These are phyloP conservation scores for Bradysia coprophila DNA, from an alignment of 1,140 invertebrate species.

Conservation along the genomic window DNA sequence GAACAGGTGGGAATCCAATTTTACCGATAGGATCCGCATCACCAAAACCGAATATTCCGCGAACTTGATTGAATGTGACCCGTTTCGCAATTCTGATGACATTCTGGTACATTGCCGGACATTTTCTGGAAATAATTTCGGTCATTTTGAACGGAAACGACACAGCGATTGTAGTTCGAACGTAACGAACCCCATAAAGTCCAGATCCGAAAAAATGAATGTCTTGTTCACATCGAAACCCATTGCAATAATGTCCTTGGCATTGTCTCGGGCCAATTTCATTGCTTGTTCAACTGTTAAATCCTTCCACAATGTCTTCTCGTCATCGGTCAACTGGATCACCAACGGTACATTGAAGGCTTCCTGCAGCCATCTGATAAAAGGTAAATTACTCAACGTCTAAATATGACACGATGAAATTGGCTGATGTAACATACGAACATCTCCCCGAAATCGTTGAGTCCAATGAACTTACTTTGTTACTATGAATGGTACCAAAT, in stretches of 20 bases:
- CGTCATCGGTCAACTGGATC: constrained; percentile 96
- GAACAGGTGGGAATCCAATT: constrained; percentile 90
- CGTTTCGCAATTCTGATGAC: constrained; percentile 78
- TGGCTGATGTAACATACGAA: background rate
- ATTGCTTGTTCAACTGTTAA: constrained; percentile 77
- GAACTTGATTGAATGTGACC: constrained; percentile 92
- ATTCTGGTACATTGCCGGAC: constrained; percentile 82
- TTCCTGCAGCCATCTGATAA: constrained; percentile 87
- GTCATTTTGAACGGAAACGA: too few species aligned
- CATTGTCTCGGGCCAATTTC: constrained; percentile 74
- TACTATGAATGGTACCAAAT: constrained; percentile 94
- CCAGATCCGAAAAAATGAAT: constrained; percentile 91
- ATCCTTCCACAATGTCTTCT: constrained; percentile 97
- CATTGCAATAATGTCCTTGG: constrained; percentile 95
- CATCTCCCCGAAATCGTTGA: constrained; percentile 2
- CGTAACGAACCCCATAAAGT: constrained; percentile 91
- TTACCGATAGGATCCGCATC: constrained; percentile 94
- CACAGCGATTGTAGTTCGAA: too few species aligned
- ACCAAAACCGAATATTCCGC: constrained; percentile 94
- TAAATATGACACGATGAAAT: too few species aligned
- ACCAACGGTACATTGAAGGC: constrained; percentile 92
- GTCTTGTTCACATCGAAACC: constrained; percentile 95
- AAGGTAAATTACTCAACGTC: too few species aligned
- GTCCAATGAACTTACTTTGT: constrained; percentile 47
- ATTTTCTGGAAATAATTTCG: constrained; percentile 37